Base-by-base conservation (phyloP, 2,797 vertebrate genomes). In the Mastacembelus armatus region DNA sequence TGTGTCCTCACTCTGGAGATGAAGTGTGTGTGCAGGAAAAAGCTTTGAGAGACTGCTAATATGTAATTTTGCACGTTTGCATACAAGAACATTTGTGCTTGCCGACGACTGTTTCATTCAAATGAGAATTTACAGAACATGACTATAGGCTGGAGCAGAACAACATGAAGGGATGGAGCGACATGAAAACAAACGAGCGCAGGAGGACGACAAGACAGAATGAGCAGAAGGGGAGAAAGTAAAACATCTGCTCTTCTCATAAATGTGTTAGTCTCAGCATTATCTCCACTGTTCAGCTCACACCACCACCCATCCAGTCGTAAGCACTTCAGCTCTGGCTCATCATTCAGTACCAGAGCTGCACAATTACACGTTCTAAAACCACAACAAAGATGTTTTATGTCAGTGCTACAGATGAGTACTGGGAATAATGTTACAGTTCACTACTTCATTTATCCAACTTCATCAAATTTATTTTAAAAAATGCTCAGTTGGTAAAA, bases 171-270 rank as follows among this genome's bases (percentile, higher is more conserved):
- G 32, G 33, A 65, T 22, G 27, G 38, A 7, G 27, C 64, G 44
- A 61, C 36, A 29, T 12, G 24, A 67, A 57, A 56, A 16, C 10
- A 27, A 49, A 70, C 5, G 32, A 52, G 49, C 21, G 26, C 59
- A 29, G 9, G 21, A 29, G 36, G 44, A 32, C 27, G 55, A 43
- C 4, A 1, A 39, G 32, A 38, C n/a, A 30, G 33, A 51, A 45
- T 0, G 1, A 15, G n/a, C 1, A 39, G 21, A 4, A 2, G 4
- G 16, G 1, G 18, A 8, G 36, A 16, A 26, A 24, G 9, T 19
- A 4, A 21, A 50, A 68, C 71, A 70, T 71, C 67, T 78, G 71
- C 50, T 84, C 30, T 27, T 48, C 44, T 39, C 2, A 8, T 7
- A 47, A 71, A 71, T 32, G 24, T 55, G 56, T 24, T 18, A 4